A percentile compares a stretch with the other conserved stretches of the same genome.
These are phyloP conservation scores for Donacobius atricapilla DNA, from an alignment of 2,113 vertebrate genomes.

Conservation along the genomic window DNA sequence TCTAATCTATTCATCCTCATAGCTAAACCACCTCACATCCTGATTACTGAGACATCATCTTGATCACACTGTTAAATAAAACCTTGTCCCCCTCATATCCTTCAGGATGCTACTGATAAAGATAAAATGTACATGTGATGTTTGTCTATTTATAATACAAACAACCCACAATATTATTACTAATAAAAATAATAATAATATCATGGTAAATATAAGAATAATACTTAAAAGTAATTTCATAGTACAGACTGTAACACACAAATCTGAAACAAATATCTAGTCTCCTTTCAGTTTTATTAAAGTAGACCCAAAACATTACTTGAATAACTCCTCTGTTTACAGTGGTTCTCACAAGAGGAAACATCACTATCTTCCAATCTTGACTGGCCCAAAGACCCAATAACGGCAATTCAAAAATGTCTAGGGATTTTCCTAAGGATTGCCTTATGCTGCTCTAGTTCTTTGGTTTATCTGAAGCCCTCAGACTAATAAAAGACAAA, in stretches of 20 bases:
- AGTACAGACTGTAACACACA: background rate
- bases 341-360: background rate
- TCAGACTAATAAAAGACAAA: background rate
- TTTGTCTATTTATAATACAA: conserved; percentile 25
- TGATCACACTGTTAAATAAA: conserved; percentile 24
- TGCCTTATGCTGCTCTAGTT: background rate
- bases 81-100: background rate
- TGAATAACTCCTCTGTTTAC: background rate
- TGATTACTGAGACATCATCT: background rate
- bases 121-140: background rate
- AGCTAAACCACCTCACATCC: background rate
- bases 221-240: background rate
- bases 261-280: background rate
- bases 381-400: background rate
- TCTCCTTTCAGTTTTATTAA: background rate
- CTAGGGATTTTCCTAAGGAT: background rate
- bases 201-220: background rate
- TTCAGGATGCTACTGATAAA: background rate
- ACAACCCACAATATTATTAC: background rate
- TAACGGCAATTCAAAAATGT: background rate
- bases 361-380: background rate
- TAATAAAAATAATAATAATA: conserved; percentile 28
- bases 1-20: background rate
- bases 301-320: background rate
- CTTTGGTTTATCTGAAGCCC: background rate